Percentiles rank a stretch among this genome's conserved stretches.
Evolutionary conservation across 64 coral and sea anemone species (phyloP).

Genomic region (Orbicella faveolata): DNA sequence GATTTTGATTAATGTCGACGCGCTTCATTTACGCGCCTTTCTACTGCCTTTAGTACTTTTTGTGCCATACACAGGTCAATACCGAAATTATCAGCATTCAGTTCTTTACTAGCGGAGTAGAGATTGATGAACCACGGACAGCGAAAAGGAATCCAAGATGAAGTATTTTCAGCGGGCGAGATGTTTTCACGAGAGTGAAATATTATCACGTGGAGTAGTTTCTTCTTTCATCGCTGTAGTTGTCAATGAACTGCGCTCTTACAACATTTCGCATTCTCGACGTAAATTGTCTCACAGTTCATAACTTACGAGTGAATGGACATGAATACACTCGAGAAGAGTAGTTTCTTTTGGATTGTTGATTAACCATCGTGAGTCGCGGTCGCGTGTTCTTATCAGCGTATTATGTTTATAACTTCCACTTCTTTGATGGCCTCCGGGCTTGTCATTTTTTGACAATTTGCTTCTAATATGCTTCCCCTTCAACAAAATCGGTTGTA

Average conservation of each 20-base stretch:
- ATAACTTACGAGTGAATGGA: neutral
- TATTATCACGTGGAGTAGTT: neutral
- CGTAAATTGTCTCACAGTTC: neutral
- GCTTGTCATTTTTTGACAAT: neutral
- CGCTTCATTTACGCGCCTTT: neutral
- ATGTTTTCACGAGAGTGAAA: neutral
- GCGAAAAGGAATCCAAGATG: neutral
- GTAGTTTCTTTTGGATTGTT: too few relatives aligned
- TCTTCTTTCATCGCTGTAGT: neutral
- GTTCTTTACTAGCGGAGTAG: neutral
- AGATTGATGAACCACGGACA: neutral
- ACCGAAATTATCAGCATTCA: neutral
- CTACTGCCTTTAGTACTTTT: neutral
- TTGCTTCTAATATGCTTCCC: neutral
- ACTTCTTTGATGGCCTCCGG: neutral
- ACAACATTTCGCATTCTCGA: neutral
- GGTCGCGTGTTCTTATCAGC: neutral
- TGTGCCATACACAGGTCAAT: neutral
- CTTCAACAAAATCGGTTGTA: neutral
- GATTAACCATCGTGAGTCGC: too few relatives aligned
- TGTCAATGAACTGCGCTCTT: neutral
- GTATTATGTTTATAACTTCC: neutral
- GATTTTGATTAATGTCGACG: neutral
- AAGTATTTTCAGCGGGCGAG: neutral
- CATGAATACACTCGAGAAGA: neutral